A percentile compares a stretch with the other conserved stretches of the same genome.
Conservation (phyloP, 2,797 vertebrate species). For the Etheostoma nigrum region DNA sequence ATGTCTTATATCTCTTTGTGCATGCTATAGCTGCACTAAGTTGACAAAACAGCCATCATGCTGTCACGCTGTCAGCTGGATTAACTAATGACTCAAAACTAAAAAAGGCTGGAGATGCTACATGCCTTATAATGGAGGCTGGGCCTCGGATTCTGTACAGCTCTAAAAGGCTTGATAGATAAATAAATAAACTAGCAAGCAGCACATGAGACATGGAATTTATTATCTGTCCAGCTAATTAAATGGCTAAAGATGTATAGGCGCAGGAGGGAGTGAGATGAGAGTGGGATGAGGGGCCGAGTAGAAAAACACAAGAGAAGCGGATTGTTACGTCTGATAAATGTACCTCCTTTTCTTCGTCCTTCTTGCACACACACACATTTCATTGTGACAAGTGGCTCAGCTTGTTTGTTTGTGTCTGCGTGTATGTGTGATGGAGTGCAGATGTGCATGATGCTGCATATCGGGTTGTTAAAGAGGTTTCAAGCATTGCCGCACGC, state of each 20-base stretch:
- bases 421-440: slow-evolving; percentile 30
- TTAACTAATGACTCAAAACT: slow-evolving; percentile 66
- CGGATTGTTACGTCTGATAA: slow-evolving; percentile 63
- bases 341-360: slow-evolving; percentile 42
- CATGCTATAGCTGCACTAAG: slow-evolving; percentile 30
- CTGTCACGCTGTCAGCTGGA: slow-evolving; percentile 48
- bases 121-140: slow-evolving; percentile 69
- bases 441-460: slow-evolving; percentile 56
- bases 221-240: slow-evolving; percentile 85
- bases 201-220: slow-evolving; percentile 69
- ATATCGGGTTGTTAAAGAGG: slow-evolving; percentile 52
- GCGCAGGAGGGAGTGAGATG: slow-evolving; percentile 54
- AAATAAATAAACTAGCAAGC: slow-evolving; percentile 74
- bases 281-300: slow-evolving; percentile 66
- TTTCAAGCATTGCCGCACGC: slow-evolving; percentile 29
- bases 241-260: slow-evolving; percentile 82
- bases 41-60: slow-evolving; percentile 28
- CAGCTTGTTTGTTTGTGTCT: slow-evolving; percentile 28
- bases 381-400: slow-evolving; percentile 56
- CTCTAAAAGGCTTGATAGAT: slow-evolving; percentile 66
- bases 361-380: not conserved
- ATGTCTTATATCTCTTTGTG: not conserved
- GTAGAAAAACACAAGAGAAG: slow-evolving; percentile 58
- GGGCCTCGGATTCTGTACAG: slow-evolving; percentile 43
- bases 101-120: slow-evolving; percentile 69